Conservation (phyloP, 2,797 vertebrate species). For the Danio aesculapii region DNA sequence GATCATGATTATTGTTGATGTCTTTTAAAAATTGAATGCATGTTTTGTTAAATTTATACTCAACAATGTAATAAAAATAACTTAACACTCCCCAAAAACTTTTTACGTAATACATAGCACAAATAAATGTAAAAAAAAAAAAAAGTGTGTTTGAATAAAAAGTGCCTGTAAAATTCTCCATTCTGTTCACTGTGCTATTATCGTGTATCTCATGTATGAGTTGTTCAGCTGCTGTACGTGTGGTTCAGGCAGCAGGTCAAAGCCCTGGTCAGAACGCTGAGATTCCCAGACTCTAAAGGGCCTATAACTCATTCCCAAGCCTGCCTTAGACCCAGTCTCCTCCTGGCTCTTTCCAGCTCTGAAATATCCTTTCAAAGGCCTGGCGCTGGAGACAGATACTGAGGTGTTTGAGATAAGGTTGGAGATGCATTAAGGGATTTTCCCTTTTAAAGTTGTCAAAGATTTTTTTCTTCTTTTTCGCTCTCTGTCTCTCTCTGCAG, state of each 20-base stretch:
- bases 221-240: slow-evolving; percentile 59
- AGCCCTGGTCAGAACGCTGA: slow-evolving; percentile 80
- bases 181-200: neutral
- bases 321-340: slow-evolving; percentile 80
- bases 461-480: slow-evolving; percentile 63
- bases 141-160: neutral
- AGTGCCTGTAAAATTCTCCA: neutral
- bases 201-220: slow-evolving; percentile 55
- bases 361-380: slow-evolving; percentile 85
- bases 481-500: slow-evolving; percentile 28
- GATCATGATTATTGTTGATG: no score
- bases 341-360: slow-evolving; percentile 74
- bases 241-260: slow-evolving; percentile 78
- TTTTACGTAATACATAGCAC: no score
- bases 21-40: no score
- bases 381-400: slow-evolving; percentile 85
- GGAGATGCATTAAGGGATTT: slow-evolving; percentile 88
- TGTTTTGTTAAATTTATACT: no score
- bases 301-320: slow-evolving; percentile 84
- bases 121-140: neutral
- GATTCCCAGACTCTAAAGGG: slow-evolving; percentile 85
- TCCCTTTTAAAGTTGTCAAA: slow-evolving; percentile 81
- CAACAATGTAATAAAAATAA: neutral
- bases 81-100: neutral
- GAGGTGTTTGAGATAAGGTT: slow-evolving; percentile 89